phyloP scores from a whole-genome alignment of 2,888 invertebrate genomes.

The Laspeyria flexula region DNA sequence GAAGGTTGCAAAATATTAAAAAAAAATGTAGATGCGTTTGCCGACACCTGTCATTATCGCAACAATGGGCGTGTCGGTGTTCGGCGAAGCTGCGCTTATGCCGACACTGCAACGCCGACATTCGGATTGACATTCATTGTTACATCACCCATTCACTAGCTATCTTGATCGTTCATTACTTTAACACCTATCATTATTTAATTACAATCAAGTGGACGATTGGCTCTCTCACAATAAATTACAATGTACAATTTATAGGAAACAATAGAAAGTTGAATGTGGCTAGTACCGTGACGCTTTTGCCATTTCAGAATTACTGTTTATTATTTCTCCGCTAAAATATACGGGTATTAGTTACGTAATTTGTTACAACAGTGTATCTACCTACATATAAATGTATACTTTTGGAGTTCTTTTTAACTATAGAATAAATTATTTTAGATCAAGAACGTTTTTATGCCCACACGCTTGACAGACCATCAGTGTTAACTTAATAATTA shows the following conservation, averaged over 20 bases:
- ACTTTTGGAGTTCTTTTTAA: not conserved
- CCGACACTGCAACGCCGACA: slow-evolving; percentile 23
- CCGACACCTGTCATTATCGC: slow-evolving; percentile 46
- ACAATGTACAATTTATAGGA: slow-evolving; percentile 42
- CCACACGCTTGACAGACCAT: no score
- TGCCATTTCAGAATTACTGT: slow-evolving; percentile 32
- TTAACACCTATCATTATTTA: slow-evolving; percentile 61
- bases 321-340: slow-evolving; percentile 31
- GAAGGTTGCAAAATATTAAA: slow-evolving; percentile 33
- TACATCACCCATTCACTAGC: slow-evolving; percentile 67
- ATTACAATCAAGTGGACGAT: slow-evolving; percentile 52
- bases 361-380: slow-evolving; percentile 4
- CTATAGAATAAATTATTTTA: not conserved
- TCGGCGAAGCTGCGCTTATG: slow-evolving; percentile 5
- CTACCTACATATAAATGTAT: slow-evolving; percentile 3
- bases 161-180: slow-evolving; percentile 54
- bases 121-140: slow-evolving; percentile 55
- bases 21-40: slow-evolving; percentile 20
- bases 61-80: slow-evolving; percentile 42
- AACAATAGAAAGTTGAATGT: slow-evolving; percentile 50
- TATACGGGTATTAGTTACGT: slow-evolving; percentile 10
- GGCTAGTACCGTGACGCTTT: slow-evolving; percentile 37
- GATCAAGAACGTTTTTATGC: not conserved
- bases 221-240: slow-evolving; percentile 44
- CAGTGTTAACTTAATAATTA: no score